These are phyloP conservation scores for Siderastrea siderea DNA, from an alignment of 92 coral and sea anemone species.

Conservation along the genomic window DNA sequence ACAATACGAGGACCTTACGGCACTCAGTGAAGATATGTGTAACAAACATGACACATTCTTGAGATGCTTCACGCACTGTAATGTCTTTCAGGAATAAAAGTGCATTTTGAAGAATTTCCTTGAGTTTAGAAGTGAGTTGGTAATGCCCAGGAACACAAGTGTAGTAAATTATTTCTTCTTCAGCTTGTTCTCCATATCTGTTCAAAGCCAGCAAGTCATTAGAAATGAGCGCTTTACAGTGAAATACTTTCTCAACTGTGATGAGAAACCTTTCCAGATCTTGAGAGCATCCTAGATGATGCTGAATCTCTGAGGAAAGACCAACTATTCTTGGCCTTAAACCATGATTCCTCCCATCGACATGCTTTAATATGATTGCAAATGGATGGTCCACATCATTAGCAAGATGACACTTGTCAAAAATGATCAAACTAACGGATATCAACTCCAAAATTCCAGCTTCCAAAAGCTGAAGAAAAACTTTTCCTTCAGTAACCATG, in stretches of 20 bases:
- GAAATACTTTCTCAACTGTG: constrained; percentile 56
- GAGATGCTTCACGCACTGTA: constrained; percentile 1
- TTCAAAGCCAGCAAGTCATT: constrained; percentile 88
- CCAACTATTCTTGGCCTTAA: constrained; percentile 73
- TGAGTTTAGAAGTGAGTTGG: constrained; percentile 15
- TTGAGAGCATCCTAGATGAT: constrained; percentile 24
- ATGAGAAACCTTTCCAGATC: constrained; percentile 59
- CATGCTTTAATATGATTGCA: not conserved
- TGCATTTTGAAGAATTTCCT: constrained; percentile 35
- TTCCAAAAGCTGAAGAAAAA: constrained; percentile 22
- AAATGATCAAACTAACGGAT: constrained; percentile 48
- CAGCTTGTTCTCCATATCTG: constrained; percentile 76
- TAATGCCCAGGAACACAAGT: constrained; percentile 23
- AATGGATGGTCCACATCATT: constrained; percentile 4
- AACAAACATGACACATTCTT: constrained; percentile 37
- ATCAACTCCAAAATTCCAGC: constrained; percentile 22
- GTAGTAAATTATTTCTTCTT: constrained; percentile 52
- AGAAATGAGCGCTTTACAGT: constrained; percentile 71
- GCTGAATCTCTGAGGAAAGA: constrained; percentile 57
- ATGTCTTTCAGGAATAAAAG: constrained; percentile 53
- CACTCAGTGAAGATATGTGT: constrained; percentile 54
- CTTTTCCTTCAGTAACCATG: constrained; percentile 31
- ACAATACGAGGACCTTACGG: constrained; percentile 57
- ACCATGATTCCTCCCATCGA: not conserved
- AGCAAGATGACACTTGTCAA: constrained; percentile 59